Conservation (phyloP, 2,888 invertebrate genomes). For the Rhogogaster chlorosoma region DNA sequence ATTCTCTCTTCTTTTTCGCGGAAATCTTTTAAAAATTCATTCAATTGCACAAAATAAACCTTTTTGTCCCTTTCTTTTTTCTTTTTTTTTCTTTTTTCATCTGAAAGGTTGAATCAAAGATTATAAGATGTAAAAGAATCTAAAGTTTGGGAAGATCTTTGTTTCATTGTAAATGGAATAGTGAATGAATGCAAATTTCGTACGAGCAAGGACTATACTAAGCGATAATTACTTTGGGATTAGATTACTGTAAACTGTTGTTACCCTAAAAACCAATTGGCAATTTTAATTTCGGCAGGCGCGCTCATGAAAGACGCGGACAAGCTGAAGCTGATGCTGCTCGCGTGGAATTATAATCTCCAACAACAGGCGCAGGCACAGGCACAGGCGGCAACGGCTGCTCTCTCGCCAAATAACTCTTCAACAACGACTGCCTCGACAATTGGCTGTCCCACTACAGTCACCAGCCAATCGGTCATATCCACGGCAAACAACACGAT, state of each 20-base stretch:
- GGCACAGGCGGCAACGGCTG: constrained; percentile 72
- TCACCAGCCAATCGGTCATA: constrained; percentile 76
- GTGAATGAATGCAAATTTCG: not conserved
- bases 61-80: no score
- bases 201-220: constrained; percentile 30
- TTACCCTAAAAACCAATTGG: constrained; percentile 51
- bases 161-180: not conserved
- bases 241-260: constrained; percentile 10
- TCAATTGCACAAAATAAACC: not conserved
- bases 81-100: not conserved
- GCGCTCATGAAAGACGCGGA: constrained; percentile 89
- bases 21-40: not conserved
- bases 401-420: constrained; percentile 74
- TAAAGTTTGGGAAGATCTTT: not conserved
- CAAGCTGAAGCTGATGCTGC: constrained; percentile 93
- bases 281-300: constrained; percentile 76
- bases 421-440: constrained; percentile 74
- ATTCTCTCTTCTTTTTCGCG: not conserved
- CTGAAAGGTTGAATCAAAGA: no score
- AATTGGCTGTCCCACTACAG: constrained; percentile 69
- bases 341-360: constrained; percentile 93
- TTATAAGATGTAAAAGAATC: no score
- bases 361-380: constrained; percentile 79
- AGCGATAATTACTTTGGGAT: not conserved
- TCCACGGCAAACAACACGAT: constrained; percentile 77